phyloP scores from a whole-genome alignment of 2,888 invertebrate genomes.

The Taenaris catops region DNA sequence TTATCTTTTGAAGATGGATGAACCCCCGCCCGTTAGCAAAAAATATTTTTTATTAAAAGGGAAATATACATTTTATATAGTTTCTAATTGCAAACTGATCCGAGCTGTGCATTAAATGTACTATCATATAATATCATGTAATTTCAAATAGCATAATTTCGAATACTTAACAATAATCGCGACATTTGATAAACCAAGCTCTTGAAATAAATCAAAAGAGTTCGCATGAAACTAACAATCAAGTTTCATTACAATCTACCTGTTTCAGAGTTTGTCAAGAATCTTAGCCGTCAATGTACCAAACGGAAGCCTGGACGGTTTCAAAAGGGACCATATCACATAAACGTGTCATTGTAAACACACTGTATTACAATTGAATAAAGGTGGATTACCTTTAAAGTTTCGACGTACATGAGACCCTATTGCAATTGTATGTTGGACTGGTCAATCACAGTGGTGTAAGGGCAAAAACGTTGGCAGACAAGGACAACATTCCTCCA shows the following conservation, averaged over 20 bases:
- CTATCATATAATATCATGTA: too few relatives aligned
- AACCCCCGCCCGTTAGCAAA: background rate
- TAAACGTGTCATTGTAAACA: background rate
- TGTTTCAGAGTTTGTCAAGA: conserved; percentile 32
- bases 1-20: background rate
- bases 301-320: conserved; percentile 7
- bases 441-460: conserved; percentile 58
- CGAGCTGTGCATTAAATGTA: too few relatives aligned
- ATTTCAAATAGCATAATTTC: too few relatives aligned
- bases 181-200: conserved; percentile 13
- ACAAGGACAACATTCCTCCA: conserved; percentile 59
- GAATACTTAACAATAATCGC: conserved; percentile 3
- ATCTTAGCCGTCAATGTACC: conserved; percentile 35
- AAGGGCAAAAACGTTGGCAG: conserved; percentile 65
- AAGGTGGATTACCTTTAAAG: conserved; percentile 10
- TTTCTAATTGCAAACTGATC: background rate
- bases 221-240: conserved; percentile 27
- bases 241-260: conserved; percentile 30
- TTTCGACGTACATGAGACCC: conserved; percentile 13
- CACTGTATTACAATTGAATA: background rate
- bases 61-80: background rate
- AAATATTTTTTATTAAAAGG: background rate
- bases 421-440: conserved; percentile 3
- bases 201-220: conserved; percentile 30
- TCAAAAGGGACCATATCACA: background rate